Evolutionary conservation across 2,888 invertebrate species (phyloP).

Genomic region (Drosophila bunnanda): DNA sequence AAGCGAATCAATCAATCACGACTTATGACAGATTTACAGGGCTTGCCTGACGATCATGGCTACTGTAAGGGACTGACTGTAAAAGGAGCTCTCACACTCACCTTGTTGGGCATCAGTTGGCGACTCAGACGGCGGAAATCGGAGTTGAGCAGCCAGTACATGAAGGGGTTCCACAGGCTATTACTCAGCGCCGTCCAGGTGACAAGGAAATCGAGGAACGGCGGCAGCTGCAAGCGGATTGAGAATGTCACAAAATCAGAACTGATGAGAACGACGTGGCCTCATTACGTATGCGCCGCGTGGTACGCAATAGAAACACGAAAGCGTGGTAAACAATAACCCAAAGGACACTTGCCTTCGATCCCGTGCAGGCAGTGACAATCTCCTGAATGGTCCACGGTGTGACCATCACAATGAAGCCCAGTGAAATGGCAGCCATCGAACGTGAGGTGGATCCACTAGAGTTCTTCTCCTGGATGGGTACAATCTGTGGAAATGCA

Average conservation of each 20-base stretch:
- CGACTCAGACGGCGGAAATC: constrained; percentile 93
- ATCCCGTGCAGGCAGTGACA: constrained; percentile 94
- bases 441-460: constrained; percentile 93
- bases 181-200: constrained; percentile 95
- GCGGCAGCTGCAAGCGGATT: constrained; percentile 88
- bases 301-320: constrained; percentile 12
- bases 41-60: constrained; percentile 13
- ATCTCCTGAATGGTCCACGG: constrained; percentile 96
- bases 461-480: constrained; percentile 86
- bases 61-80: not conserved
- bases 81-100: constrained; percentile 84
- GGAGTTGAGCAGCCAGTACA: constrained; percentile 94
- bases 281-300: constrained; percentile 63
- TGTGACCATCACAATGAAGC: constrained; percentile 95
- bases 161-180: constrained; percentile 95
- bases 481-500: constrained; percentile 77
- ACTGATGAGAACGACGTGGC: constrained; percentile 32
- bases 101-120: constrained; percentile 90
- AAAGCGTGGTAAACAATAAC: not conserved
- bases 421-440: constrained; percentile 96
- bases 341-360: constrained; percentile 86
- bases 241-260: constrained; percentile 40
- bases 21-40: constrained; percentile 40
- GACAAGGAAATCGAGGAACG: constrained; percentile 92
- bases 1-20: constrained; percentile 51